Evolutionary conservation across 2,797 vertebrate genomes (phyloP), one percentile per base, ranked within the genome.

Genomic region (Hybognathus amarus): DNA sequence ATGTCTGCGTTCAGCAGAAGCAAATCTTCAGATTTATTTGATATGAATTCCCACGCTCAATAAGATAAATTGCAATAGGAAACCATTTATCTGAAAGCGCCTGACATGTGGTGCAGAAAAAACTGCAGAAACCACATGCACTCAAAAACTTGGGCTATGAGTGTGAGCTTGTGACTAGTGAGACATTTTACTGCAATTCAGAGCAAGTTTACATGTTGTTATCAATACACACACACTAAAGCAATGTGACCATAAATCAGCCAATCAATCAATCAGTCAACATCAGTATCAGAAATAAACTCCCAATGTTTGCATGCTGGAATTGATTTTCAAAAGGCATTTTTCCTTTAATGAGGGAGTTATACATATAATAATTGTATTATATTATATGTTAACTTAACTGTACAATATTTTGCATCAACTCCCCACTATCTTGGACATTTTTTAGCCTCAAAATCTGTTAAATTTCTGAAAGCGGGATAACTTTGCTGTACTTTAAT

Each of bases 11-110:
- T 87, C 85, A 87, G 79, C 80, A 67, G 69, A 61, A 84, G 36
- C 63, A 81, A 61, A 80, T 76, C 63, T 85, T 84, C 64, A 83
- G 68, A 87, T 87, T 66, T 77, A 87, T 86, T 82, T 87, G 74
- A 87, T 86, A 68, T 50, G 61, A 77, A 77, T 74, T 80, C 77
- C 81, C 76, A 84, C 45, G 5, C 59, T 80, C 61, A 77, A 42
- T 70, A 77, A 80, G 80, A 85, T 76, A 40, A 79, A 79, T 80
- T 82, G 67, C 20, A 18, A 27, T 38, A 18, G 81, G 69, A 85
- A 87, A 24, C 54, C 40, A 82, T 82, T 88, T 75, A 88, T 85
- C 87, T 85, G 47, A 81, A 66, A 79, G 75, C 22, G 30, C 52
- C 79, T 83, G 54, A 81, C 12, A 75, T 15, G 27, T n/a, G 47